phyloP scores from a whole-genome alignment of 2,797 vertebrate genomes.

The Numenius phaeopus region DNA sequence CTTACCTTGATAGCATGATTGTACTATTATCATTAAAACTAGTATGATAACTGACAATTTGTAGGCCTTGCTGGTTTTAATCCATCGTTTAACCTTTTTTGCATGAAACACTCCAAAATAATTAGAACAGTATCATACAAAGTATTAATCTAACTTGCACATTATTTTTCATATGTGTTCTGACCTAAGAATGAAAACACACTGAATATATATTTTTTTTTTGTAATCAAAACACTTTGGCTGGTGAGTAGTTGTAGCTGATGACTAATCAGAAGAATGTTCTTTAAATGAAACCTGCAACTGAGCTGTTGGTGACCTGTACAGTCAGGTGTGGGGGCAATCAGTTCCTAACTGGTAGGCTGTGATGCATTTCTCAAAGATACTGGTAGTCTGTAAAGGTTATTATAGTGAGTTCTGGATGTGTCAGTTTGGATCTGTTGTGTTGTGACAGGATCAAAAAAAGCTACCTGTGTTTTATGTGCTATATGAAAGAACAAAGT shows the following conservation, averaged over 20 bases:
- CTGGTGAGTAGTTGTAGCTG: neutral
- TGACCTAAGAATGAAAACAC: neutral
- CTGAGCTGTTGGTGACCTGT: neutral
- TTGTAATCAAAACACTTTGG: neutral
- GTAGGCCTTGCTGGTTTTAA: neutral
- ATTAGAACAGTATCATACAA: neutral
- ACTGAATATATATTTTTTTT: neutral
- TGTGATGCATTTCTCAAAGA: neutral
- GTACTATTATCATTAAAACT: neutral
- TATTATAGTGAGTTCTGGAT: neutral
- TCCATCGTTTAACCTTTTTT: neutral
- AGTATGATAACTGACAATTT: neutral
- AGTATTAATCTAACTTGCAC: neutral
- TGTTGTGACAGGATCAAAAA: neutral
- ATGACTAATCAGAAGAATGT: neutral
- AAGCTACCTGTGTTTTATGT: neutral
- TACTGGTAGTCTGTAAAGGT: neutral
- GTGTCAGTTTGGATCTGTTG: neutral
- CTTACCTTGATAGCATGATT: neutral
- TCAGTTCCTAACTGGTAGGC: neutral
- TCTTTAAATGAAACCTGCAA: neutral
- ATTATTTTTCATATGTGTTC: neutral
- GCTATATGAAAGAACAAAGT: neutral
- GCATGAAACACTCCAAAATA: neutral
- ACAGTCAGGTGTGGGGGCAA: neutral